Percentiles rank a stretch among this genome's conserved stretches.
Evolutionary conservation across 2,113 vertebrate species (phyloP).

Genomic region (Indri indri): DNA sequence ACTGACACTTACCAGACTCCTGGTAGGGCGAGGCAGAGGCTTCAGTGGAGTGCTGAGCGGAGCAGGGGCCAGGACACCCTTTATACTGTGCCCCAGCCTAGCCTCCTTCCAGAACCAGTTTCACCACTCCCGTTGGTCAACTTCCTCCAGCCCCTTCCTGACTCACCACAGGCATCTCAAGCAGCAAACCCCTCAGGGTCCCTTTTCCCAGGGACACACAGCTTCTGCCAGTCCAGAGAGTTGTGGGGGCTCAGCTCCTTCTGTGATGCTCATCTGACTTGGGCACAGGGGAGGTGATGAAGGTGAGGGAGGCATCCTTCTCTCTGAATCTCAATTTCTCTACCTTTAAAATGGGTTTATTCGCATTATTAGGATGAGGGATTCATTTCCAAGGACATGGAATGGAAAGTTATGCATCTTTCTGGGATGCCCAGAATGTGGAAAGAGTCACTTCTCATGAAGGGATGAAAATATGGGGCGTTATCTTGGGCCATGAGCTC

Average conservation of each 20-base stretch:
- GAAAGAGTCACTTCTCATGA: background rate
- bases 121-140: slow-evolving; percentile 40
- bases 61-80: background rate
- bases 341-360: background rate
- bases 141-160: slow-evolving; percentile 54
- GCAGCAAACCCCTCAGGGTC: slow-evolving; percentile 18
- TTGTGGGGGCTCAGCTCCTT: background rate
- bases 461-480: background rate
- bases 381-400: background rate
- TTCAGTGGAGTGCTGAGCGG: background rate
- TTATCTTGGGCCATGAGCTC: background rate
- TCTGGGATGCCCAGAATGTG: background rate
- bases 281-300: background rate
- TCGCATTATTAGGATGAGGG: background rate
- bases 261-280: slow-evolving; percentile 3
- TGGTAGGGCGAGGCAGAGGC: background rate
- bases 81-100: slow-evolving; percentile 53
- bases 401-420: background rate
- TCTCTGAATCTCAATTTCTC: background rate
- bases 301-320: background rate
- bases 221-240: background rate
- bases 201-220: background rate
- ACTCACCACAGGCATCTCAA: slow-evolving; percentile 44
- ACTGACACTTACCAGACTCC: slow-evolving; percentile 56
- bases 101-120: slow-evolving; percentile 57